These are phyloP conservation scores for Paragorgia papillata DNA, from an alignment of 92 coral and sea anemone genomes.

Conservation along the genomic window DNA sequence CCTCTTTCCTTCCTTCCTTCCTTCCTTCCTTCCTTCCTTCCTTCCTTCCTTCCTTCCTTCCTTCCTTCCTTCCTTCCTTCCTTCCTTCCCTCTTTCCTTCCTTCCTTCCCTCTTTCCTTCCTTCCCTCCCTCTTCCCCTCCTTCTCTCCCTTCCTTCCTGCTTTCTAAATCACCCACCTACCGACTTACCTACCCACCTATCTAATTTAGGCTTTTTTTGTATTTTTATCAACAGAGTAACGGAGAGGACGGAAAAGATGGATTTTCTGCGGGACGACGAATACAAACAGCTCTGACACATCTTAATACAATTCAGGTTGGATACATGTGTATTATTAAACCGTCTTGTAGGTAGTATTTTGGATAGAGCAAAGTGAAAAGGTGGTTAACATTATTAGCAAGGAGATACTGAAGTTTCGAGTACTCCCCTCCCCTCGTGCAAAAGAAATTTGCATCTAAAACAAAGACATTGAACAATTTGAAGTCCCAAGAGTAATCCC, in stretches of 20 bases:
- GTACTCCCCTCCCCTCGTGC: too few relatives aligned
- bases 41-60: background rate
- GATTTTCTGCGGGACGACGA: background rate
- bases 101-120: background rate
- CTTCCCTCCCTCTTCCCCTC: background rate
- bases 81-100: background rate
- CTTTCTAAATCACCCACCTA: background rate
- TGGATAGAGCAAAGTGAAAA: too few relatives aligned
- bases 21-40: background rate
- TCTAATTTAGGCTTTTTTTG: too few relatives aligned
- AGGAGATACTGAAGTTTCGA: too few relatives aligned
- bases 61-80: background rate
- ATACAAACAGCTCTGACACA: slow-evolving; percentile 27
- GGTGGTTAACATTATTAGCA: too few relatives aligned
- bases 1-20: background rate
- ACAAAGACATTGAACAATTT: too few relatives aligned
- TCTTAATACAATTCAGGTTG: slow-evolving; percentile 32
- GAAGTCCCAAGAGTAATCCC: too few relatives aligned
- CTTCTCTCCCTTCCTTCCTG: background rate
- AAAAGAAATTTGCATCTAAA: too few relatives aligned
- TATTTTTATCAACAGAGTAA: background rate
- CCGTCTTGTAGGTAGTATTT: too few relatives aligned
- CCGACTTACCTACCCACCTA: background rate
- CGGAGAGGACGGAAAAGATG: background rate
- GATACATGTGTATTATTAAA: background rate